phyloP scores from a whole-genome alignment of 2,113 vertebrate genomes.

The Nothocercus julius region DNA sequence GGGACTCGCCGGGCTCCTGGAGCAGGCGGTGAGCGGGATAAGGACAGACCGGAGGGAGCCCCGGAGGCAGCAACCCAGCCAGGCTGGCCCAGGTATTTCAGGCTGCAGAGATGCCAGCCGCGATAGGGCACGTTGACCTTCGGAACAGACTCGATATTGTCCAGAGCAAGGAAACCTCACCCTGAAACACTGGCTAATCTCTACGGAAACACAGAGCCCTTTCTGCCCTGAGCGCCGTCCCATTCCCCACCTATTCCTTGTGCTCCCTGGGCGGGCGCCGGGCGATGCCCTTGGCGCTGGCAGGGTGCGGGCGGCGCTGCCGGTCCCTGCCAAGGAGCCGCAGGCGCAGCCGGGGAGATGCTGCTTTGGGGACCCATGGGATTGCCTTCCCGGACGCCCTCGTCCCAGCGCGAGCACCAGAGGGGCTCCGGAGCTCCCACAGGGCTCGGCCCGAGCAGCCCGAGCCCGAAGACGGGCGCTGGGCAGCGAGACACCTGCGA shows the following conservation, averaged over 20 bases:
- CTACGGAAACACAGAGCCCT: not conserved
- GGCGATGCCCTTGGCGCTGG: not conserved
- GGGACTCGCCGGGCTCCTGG: not conserved
- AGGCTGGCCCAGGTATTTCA: not conserved
- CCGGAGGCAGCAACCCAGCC: not conserved
- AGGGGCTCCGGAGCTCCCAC: too few species aligned
- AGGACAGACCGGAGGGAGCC: not conserved
- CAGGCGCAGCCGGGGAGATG: too few species aligned
- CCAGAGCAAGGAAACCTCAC: not conserved
- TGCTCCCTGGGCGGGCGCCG: not conserved
- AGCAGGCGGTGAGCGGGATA: too few species aligned
- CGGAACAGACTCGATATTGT: not conserved
- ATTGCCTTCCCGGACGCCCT: not conserved
- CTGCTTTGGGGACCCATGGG: not conserved
- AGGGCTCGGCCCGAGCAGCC: too few species aligned
- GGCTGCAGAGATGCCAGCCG: too few species aligned
- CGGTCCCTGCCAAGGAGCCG: not conserved
- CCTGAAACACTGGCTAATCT: not conserved
- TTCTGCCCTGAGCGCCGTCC: not conserved
- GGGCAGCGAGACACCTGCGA: too few species aligned
- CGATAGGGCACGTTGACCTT: not conserved
- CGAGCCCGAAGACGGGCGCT: too few species aligned
- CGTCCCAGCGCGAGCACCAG: not conserved
- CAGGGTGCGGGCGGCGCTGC: not conserved
- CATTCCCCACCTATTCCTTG: not conserved